These are phyloP conservation scores for Collichthys lucidus DNA, from an alignment of 2,113 vertebrate species.

Conservation along the genomic window DNA sequence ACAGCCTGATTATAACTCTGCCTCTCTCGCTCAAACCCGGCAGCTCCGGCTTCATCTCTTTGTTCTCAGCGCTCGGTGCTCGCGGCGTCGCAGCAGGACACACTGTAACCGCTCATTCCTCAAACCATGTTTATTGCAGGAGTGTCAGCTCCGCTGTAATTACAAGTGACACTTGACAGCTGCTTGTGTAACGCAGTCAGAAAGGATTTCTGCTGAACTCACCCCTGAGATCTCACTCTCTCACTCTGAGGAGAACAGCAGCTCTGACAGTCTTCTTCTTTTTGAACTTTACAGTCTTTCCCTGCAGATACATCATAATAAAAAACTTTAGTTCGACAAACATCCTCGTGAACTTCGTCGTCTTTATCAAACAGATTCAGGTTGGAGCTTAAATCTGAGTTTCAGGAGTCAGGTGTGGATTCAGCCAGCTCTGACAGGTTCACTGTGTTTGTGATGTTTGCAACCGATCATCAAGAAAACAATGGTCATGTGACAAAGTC, in stretches of 20 bases:
- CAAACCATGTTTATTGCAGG: not conserved
- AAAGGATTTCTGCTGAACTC: not conserved
- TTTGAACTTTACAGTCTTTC: not conserved
- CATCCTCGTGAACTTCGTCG: not conserved
- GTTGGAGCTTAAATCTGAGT: too few relatives aligned
- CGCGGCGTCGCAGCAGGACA: not conserved
- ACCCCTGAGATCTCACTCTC: not conserved
- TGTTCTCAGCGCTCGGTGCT: not conserved
- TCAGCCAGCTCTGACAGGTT: too few relatives aligned
- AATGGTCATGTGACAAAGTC: too few relatives aligned
- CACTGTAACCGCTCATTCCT: not conserved
- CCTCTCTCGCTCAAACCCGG: not conserved
- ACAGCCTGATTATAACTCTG: not conserved
- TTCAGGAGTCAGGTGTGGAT: too few relatives aligned
- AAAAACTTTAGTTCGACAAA: not conserved
- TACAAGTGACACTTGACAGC: constrained; percentile 25
- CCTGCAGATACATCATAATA: not conserved
- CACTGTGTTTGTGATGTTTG: too few relatives aligned
- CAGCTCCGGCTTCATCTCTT: not conserved
- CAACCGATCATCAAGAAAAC: too few relatives aligned
- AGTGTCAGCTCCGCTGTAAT: constrained; percentile 28
- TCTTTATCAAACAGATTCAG: not conserved
- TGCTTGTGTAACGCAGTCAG: constrained; percentile 6
- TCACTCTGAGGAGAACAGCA: not conserved
- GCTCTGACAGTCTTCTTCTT: not conserved